Conservation (phyloP, 2,797 vertebrate species). For the Poecilia wingei region DNA sequence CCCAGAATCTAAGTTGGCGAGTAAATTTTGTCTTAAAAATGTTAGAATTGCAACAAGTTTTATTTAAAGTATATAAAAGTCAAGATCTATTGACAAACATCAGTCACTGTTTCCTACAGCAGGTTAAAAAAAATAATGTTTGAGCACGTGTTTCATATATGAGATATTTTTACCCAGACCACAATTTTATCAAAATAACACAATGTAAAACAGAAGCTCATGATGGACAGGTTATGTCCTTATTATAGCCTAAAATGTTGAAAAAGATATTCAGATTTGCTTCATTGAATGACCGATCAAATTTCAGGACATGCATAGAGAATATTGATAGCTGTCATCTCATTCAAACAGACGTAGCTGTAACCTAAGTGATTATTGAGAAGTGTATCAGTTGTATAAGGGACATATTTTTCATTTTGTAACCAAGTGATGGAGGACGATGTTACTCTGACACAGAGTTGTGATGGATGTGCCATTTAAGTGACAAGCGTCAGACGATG, state of each 20-base stretch:
- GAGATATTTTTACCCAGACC: background rate
- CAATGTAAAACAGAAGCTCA: background rate
- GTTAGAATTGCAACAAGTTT: background rate
- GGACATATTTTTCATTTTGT: background rate
- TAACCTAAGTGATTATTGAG: background rate
- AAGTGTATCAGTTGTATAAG: background rate
- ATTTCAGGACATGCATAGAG: background rate
- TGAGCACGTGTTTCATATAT: background rate
- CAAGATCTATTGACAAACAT: background rate
- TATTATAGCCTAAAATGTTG: background rate
- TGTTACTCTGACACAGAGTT: background rate
- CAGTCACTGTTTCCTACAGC: background rate
- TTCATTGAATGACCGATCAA: background rate
- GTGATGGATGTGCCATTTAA: slow-evolving; percentile 1
- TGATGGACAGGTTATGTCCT: background rate
- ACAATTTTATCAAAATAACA: background rate
- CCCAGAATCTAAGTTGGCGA: background rate
- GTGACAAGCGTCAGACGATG: background rate
- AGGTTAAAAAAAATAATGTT: background rate
- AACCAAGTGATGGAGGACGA: background rate
- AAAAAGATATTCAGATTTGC: background rate
- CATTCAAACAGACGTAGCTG: background rate
- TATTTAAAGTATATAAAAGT: background rate
- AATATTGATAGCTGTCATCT: background rate
- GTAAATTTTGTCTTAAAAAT: background rate